A percentile compares a stretch with the other conserved stretches of the same genome.
phyloP scores from a whole-genome alignment of 2,888 invertebrate species.

The Nycteola revayana region DNA sequence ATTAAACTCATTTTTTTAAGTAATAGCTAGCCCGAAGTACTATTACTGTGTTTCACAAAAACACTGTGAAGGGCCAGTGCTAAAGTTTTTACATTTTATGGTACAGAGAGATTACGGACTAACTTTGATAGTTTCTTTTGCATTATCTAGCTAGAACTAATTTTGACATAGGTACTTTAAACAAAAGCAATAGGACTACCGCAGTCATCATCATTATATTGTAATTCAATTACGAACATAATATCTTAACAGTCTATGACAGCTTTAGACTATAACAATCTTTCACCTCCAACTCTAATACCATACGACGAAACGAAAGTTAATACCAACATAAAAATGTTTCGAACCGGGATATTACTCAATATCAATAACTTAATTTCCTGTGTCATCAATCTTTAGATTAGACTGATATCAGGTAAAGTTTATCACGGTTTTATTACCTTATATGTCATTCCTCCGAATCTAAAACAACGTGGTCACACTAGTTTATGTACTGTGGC shows the following conservation, averaged over 20 bases:
- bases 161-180: too few relatives aligned
- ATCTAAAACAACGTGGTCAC: conserved; percentile 39
- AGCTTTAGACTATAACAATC: conserved; percentile 34
- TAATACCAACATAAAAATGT: conserved; percentile 35
- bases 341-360: conserved; percentile 35
- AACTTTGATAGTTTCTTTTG: too few relatives aligned
- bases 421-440: conserved; percentile 39
- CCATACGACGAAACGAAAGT: too few relatives aligned
- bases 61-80: too few relatives aligned
- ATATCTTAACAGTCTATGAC: conserved; percentile 21
- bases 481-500: conserved; percentile 43
- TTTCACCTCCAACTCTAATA: conserved; percentile 34
- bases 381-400: conserved; percentile 37
- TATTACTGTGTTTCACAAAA: too few relatives aligned
- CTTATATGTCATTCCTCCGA: conserved; percentile 38
- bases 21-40: too few relatives aligned
- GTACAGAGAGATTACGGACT: too few relatives aligned
- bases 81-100: too few relatives aligned
- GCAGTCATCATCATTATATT: conserved; percentile 24
- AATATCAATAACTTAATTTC: conserved; percentile 42
- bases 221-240: conserved; percentile 15
- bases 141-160: too few relatives aligned
- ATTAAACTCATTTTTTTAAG: too few relatives aligned
- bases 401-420: conserved; percentile 36
- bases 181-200: too few relatives aligned